phyloP scores from a whole-genome alignment of 2,888 invertebrate species.

The Tuta absoluta region DNA sequence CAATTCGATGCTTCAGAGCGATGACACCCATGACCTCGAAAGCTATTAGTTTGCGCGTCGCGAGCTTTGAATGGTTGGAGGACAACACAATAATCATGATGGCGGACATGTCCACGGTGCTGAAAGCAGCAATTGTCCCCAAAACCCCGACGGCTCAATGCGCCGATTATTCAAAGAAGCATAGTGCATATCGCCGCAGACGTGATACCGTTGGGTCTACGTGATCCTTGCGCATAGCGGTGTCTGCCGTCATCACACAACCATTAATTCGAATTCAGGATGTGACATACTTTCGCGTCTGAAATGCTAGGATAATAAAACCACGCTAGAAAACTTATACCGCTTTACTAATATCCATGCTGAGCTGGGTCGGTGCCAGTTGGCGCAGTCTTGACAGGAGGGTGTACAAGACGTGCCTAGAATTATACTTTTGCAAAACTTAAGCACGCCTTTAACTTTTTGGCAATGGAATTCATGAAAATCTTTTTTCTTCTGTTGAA shows the following conservation, averaged over 20 bases:
- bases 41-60: slow-evolving; percentile 19
- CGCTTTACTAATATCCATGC: not conserved
- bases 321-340: not conserved
- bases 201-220: slow-evolving; percentile 68
- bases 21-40: slow-evolving; percentile 15
- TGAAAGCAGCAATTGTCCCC: slow-evolving; percentile 34
- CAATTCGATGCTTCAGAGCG: slow-evolving; percentile 11
- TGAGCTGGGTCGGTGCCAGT: not conserved
- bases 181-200: slow-evolving; percentile 48
- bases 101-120: slow-evolving; percentile 22
- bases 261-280: slow-evolving; percentile 66
- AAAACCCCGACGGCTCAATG: slow-evolving; percentile 43
- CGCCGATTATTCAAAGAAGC: slow-evolving; percentile 71
- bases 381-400: not conserved
- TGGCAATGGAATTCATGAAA: slow-evolving; percentile 18
- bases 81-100: slow-evolving; percentile 20
- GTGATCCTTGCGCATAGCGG: slow-evolving; percentile 70
- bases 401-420: not conserved
- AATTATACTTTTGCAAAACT: not conserved
- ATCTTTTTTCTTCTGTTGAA: slow-evolving; percentile 6
- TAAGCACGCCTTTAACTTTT: slow-evolving; percentile 8
- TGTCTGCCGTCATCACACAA: slow-evolving; percentile 59
- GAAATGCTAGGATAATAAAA: slow-evolving; percentile 33
- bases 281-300: slow-evolving; percentile 61
- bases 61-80: slow-evolving; percentile 19